Percentiles rank a stretch among this genome's conserved stretches.
Conservation (phyloP, 2,113 vertebrate species). For the Rhinolophus ferrumequinum region DNA sequence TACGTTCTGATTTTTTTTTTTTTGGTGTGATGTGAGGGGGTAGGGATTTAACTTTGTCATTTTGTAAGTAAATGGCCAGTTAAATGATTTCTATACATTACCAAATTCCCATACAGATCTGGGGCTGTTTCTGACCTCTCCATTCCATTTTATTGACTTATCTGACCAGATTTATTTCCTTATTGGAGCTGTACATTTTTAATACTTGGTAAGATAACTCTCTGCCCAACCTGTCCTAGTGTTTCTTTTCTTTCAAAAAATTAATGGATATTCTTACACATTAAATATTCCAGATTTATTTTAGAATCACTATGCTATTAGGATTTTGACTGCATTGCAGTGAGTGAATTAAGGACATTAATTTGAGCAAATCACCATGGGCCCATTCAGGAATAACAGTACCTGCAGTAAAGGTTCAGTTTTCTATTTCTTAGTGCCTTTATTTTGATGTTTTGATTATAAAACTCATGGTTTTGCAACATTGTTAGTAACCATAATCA, state of each 20-base stretch:
- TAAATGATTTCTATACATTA: neutral
- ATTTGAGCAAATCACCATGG: neutral
- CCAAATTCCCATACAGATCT: neutral
- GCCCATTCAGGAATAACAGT: neutral
- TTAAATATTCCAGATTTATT: neutral
- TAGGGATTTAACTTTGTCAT: neutral
- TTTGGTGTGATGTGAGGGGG: neutral
- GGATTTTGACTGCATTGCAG: neutral
- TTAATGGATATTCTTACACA: neutral
- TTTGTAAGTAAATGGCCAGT: neutral
- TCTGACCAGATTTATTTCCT: neutral
- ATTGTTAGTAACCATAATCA: conserved; percentile 2
- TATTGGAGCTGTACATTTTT: neutral
- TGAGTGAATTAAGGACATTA: conserved; percentile 15
- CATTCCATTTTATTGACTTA: neutral
- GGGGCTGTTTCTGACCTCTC: neutral
- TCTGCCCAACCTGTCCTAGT: neutral
- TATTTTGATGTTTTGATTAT: conserved; percentile 38
- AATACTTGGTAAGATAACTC: neutral
- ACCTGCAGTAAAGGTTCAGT: neutral
- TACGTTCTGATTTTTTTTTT: neutral
- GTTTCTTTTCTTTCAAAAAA: conserved; percentile 36
- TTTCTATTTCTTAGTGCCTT: conserved; percentile 50
- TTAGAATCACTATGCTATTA: neutral
- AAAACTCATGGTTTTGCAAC: neutral